These are phyloP conservation scores for Phengaris arion DNA, from an alignment of 2,888 invertebrate genomes.

Conservation along the genomic window DNA sequence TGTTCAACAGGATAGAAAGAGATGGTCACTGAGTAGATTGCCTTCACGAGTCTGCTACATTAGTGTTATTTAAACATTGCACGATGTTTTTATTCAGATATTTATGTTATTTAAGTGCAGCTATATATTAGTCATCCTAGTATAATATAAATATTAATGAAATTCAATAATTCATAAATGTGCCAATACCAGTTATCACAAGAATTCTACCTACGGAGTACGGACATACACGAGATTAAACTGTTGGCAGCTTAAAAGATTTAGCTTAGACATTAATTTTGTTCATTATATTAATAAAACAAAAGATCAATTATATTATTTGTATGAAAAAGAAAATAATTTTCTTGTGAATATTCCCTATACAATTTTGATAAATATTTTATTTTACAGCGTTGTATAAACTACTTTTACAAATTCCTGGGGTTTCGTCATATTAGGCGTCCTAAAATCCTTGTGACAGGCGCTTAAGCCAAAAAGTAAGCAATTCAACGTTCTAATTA, in stretches of 20 bases:
- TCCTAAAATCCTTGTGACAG: constrained; percentile 29
- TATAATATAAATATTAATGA: constrained; percentile 1
- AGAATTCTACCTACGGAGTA: background rate
- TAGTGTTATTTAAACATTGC: constrained; percentile 53
- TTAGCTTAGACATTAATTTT: background rate
- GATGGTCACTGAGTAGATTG: constrained; percentile 56
- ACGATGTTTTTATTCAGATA: constrained; percentile 43
- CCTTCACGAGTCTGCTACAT: constrained; percentile 57
- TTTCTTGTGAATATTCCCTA: too few species aligned
- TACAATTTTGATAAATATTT: too few species aligned
- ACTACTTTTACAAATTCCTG: background rate
- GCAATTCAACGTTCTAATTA: constrained; percentile 38
- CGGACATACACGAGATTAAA: background rate
- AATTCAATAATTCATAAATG: background rate
- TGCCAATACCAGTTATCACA: background rate
- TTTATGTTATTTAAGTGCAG: constrained; percentile 42
- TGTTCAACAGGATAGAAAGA: constrained; percentile 40
- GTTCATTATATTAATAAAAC: background rate
- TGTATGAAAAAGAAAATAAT: too few species aligned
- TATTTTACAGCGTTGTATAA: background rate
- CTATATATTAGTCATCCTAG: background rate
- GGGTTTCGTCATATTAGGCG: constrained; percentile 1
- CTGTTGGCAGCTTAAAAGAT: background rate
- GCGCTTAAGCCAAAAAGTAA: constrained; percentile 34
- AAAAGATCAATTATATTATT: background rate